Evolutionary conservation across 1,140 invertebrate genomes (phyloP).

Genomic region (Coenobita brevimanus): DNA sequence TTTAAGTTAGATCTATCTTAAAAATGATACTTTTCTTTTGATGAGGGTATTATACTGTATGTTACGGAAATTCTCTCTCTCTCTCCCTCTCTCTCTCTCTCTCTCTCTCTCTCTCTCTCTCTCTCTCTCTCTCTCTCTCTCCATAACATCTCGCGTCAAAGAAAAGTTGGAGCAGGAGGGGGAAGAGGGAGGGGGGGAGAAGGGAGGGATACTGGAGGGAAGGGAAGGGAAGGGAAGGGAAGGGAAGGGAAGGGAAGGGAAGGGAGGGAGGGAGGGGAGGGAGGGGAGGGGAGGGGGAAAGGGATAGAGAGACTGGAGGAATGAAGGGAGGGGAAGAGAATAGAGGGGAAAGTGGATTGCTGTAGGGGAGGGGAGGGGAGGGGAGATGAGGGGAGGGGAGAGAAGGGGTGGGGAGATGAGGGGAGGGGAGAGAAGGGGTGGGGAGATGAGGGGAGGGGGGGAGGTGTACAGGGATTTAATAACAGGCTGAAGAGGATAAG

Average conservation of each 20-base stretch:
- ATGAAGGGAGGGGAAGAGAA: constrained; percentile 2
- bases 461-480: not conserved
- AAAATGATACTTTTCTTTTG: no score
- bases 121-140: not conserved
- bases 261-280: not conserved
- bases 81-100: no score
- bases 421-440: not conserved
- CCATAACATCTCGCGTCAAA: not conserved
- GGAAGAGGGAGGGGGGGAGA: not conserved
- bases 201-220: no score
- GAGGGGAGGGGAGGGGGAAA: not conserved
- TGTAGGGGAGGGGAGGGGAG: not conserved
- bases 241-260: not conserved
- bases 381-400: not conserved
- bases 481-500: not conserved
- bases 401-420: not conserved
- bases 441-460: not conserved
- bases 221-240: not conserved
- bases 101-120: no score
- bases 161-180: not conserved
- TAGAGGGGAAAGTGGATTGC: not conserved
- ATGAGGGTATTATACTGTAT: no score
- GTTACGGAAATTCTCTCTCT: no score
- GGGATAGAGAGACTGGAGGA: not conserved
- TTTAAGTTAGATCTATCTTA: no score